Percentiles rank a stretch among this genome's conserved stretches.
Conservation (phyloP, 1,140 invertebrate species). For the Caenorhabditis inopinata region DNA sequence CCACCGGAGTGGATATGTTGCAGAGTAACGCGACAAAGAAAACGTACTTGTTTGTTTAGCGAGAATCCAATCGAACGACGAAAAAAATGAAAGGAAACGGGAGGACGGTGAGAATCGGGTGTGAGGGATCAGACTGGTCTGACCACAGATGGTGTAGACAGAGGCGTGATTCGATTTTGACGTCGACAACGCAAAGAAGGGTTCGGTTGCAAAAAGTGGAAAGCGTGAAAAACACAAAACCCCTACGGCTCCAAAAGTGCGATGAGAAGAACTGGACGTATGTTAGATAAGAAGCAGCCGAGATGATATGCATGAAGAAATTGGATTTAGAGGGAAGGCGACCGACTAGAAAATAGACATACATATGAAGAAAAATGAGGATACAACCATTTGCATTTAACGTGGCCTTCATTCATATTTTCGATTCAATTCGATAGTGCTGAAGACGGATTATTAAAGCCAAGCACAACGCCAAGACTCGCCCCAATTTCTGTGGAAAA, state of each 20-base stretch:
- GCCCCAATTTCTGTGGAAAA: neutral
- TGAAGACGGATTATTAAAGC: neutral
- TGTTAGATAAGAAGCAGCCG: neutral
- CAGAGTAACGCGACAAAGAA: slow-evolving; percentile 8
- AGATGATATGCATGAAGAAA: slow-evolving; percentile 33
- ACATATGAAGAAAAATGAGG: neutral
- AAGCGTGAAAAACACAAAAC: neutral
- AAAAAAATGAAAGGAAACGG: neutral
- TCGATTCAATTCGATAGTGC: neutral
- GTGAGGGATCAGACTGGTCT: neutral
- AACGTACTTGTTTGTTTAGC: slow-evolving; percentile 29
- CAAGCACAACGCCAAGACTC: neutral
- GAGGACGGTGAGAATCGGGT: slow-evolving; percentile 17
- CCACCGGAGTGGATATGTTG: neutral
- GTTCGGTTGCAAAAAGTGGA: slow-evolving; percentile 2
- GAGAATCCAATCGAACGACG: neutral
- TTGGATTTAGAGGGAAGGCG: slow-evolving; percentile 10
- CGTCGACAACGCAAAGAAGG: neutral
- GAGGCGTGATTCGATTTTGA: slow-evolving; percentile 18
- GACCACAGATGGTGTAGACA: neutral
- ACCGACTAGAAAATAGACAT: slow-evolving; percentile 22
- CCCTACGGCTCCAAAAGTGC: neutral
- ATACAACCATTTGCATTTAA: neutral
- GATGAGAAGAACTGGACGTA: neutral
- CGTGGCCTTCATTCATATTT: neutral